Conservation (phyloP, 2,113 vertebrate genomes). For the Mustelus asterias region DNA sequence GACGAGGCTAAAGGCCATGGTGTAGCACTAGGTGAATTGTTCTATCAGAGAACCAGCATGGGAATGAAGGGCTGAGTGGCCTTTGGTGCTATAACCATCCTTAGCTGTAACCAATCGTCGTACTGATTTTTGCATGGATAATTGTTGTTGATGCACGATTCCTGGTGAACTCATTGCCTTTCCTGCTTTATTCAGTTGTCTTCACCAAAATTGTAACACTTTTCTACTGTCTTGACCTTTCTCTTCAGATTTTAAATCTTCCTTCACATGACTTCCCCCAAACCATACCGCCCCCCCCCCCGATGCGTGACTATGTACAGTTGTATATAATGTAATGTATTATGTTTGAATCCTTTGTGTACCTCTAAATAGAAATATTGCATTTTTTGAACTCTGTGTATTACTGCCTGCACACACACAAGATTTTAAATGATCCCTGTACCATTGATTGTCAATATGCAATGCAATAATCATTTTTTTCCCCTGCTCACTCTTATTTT, state of each 20-base stretch:
- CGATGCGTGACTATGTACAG: not conserved
- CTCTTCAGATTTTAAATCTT: not conserved
- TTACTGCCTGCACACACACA: not conserved
- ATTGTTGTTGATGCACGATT: not conserved
- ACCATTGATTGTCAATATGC: not conserved
- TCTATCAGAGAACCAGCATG: not conserved
- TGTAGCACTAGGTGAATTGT: not conserved
- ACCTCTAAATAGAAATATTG: not conserved
- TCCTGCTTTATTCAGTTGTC: not conserved
- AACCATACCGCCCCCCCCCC: not conserved
- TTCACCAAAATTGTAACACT: not conserved
- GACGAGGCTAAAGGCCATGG: not conserved
- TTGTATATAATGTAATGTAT: not conserved
- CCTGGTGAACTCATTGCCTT: not conserved
- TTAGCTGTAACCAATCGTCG: not conserved
- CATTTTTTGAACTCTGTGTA: not conserved
- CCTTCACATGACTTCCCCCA: not conserved
- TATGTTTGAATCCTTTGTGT: not conserved
- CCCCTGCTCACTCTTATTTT: slow-evolving; percentile 42
- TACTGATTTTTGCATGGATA: not conserved
- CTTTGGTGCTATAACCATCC: too few species aligned
- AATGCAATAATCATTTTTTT: not conserved
- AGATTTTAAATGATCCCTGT: not conserved
- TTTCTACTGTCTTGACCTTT: not conserved
- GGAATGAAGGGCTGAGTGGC: not conserved